These are phyloP conservation scores for Dicranocentrus wangi DNA, from an alignment of 2,888 invertebrate genomes.

Conservation along the genomic window DNA sequence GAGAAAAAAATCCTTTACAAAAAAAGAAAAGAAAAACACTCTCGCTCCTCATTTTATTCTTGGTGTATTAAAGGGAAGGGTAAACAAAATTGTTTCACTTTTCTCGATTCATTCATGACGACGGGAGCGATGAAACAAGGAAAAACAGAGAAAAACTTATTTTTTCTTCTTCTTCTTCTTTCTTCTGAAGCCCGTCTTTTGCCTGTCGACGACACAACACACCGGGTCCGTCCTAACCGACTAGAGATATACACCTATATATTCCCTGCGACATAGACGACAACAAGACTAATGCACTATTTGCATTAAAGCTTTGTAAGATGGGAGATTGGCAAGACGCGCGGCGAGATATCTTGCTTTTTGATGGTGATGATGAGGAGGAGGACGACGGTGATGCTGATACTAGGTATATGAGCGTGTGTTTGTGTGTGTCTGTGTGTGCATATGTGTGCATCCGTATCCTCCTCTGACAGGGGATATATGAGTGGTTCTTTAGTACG, in stretches of 20 bases:
- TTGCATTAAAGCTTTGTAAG: constrained; percentile 23
- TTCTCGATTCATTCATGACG: constrained; percentile 49
- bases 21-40: neutral
- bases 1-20: neutral
- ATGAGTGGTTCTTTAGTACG: neutral
- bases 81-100: constrained; percentile 46
- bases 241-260: too few species aligned
- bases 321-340: constrained; percentile 38
- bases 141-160: neutral
- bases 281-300: constrained; percentile 17
- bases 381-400: neutral
- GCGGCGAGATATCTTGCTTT: too few species aligned
- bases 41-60: constrained; percentile 20
- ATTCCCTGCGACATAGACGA: neutral
- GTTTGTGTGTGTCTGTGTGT: too few species aligned
- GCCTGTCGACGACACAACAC: too few species aligned
- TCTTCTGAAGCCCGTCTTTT: too few species aligned
- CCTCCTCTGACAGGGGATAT: neutral
- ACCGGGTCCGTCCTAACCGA: too few species aligned
- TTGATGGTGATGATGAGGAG: constrained; percentile 18
- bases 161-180: neutral
- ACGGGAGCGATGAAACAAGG: constrained; percentile 24
- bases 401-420: too few species aligned
- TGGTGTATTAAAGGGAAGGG: constrained; percentile 29
- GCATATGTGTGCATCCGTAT: too few species aligned